Percentiles rank a stretch among this genome's conserved stretches.
These are phyloP conservation scores for Bilobella aurantiaca DNA, from an alignment of 1,140 invertebrate species.

Conservation along the genomic window DNA sequence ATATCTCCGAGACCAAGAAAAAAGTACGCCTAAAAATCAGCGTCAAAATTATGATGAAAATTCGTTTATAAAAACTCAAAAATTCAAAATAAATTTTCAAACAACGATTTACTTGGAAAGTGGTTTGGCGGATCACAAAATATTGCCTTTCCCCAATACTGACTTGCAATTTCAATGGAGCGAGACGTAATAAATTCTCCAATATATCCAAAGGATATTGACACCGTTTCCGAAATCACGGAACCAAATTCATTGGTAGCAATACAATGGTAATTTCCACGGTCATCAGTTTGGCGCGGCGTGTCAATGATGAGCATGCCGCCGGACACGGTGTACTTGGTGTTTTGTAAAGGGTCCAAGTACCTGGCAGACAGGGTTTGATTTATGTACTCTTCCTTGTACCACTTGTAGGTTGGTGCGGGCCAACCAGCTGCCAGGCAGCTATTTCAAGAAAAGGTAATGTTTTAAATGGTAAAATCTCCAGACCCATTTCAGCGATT, in stretches of 20 bases:
- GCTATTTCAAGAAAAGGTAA: conserved; percentile 37
- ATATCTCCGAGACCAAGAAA: conserved; percentile 76
- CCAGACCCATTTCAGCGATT: neutral
- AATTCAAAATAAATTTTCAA: too few relatives aligned
- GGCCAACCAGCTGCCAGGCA: conserved; percentile 84
- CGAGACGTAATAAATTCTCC: conserved; percentile 82
- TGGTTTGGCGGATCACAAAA: conserved; percentile 86
- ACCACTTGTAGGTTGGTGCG: conserved; percentile 83
- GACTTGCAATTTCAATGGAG: conserved; percentile 66
- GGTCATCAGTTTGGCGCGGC: conserved; percentile 68
- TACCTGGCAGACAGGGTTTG: conserved; percentile 55
- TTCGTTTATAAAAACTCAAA: conserved; percentile 6
- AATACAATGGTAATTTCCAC: conserved; percentile 82
- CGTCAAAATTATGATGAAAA: neutral
- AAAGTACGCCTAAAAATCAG: conserved; percentile 53
- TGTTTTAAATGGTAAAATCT: neutral
- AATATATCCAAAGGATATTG: conserved; percentile 81
- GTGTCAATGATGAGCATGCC: conserved; percentile 79
- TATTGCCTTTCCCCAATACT: conserved; percentile 87
- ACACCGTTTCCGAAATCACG: conserved; percentile 75
- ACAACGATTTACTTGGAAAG: conserved; percentile 54
- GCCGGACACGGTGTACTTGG: conserved; percentile 74
- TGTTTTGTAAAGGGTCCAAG: conserved; percentile 65
- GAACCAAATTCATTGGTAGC: conserved; percentile 79
- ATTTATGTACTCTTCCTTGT: conserved; percentile 72